Base-by-base conservation (phyloP, 2,797 vertebrate genomes). In the Apogon hyalosoma region DNA sequence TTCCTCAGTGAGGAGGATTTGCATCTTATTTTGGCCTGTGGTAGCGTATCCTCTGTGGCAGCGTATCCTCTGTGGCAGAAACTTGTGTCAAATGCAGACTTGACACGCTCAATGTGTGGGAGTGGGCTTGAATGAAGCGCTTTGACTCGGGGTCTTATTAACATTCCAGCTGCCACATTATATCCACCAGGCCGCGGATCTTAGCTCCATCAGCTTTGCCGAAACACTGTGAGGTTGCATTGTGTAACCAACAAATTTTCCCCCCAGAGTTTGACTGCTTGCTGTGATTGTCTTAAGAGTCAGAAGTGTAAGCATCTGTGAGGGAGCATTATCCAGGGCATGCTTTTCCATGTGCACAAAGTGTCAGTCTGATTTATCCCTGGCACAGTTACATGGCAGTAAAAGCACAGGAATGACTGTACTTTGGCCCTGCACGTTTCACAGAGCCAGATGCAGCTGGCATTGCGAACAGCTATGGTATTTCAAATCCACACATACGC, bases 141-240 rank as follows among this genome's bases (percentile, higher is more conserved):
- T 62, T 78, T 73, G 75, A 74, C 70, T 73, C 46, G 16, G 31
- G 1, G 54, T 50, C 63, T 81, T 43, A 69, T 87, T 79, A 77
- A 82, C 80, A 82, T 87, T 86, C 80, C 84, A 62, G 75, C 75
- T 83, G 84, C 73, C 69, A 73, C 60, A 11, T 71, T 69, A 21
- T 21, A 63, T 76, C 62, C 69, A 49, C 52, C 45, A 7, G 64
- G 53, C 49, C 0, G 38, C 36, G 38, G n/a, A 5, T n/a, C 53
- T 57, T 46, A 1, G 55, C 43, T 47, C 0, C 11, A 48, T 2
- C 0, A 33, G 56, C 66, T 72, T 54, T 46, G 58, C 69, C 65
- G 63, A 6, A 68, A 73, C 28, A 4, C 52, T 0, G 14, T 13
- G 10, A 68, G 55, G 50, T 57, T 42, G 11, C 2, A 12, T 69